Evolutionary conservation across 2,888 invertebrate genomes (phyloP).

Genomic region (Lagria hirta): DNA sequence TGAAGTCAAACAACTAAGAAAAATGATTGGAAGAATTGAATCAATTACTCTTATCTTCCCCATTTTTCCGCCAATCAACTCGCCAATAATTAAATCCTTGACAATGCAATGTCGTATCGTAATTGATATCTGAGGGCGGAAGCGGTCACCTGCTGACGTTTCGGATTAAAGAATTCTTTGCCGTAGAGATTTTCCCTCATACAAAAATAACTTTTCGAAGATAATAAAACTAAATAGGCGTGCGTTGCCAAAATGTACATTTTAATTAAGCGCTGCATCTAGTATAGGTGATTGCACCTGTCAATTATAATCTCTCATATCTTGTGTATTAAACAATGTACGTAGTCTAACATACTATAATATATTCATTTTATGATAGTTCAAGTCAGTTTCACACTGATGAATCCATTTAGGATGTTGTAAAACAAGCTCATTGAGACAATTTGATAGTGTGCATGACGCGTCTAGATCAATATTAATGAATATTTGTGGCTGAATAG

Average conservation of each 20-base stretch:
- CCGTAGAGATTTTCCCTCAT: too few species aligned
- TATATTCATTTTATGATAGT: too few species aligned
- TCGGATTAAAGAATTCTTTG: slow-evolving; percentile 29
- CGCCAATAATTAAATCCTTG: slow-evolving; percentile 35
- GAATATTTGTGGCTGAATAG: slow-evolving; percentile 20
- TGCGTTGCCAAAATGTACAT: too few species aligned
- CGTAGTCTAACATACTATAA: too few species aligned
- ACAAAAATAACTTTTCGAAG: too few species aligned
- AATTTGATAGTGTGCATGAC: slow-evolving; percentile 3
- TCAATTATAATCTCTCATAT: too few species aligned
- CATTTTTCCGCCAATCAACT: slow-evolving; percentile 36
- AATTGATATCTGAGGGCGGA: slow-evolving; percentile 40
- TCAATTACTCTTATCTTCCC: slow-evolving; percentile 33
- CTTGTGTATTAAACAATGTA: too few species aligned
- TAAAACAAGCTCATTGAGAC: background rate
- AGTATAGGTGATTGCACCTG: too few species aligned
- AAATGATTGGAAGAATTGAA: slow-evolving; percentile 35
- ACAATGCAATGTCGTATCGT: slow-evolving; percentile 35
- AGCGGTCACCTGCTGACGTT: slow-evolving; percentile 36
- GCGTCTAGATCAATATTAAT: slow-evolving; percentile 15
- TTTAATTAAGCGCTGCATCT: too few species aligned
- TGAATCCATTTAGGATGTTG: too few species aligned
- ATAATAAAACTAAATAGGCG: too few species aligned
- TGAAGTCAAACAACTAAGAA: slow-evolving; percentile 22
- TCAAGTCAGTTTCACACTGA: too few species aligned